Evolutionary conservation across 1,140 invertebrate genomes (phyloP).

Genomic region (Nilaparvata lugens): DNA sequence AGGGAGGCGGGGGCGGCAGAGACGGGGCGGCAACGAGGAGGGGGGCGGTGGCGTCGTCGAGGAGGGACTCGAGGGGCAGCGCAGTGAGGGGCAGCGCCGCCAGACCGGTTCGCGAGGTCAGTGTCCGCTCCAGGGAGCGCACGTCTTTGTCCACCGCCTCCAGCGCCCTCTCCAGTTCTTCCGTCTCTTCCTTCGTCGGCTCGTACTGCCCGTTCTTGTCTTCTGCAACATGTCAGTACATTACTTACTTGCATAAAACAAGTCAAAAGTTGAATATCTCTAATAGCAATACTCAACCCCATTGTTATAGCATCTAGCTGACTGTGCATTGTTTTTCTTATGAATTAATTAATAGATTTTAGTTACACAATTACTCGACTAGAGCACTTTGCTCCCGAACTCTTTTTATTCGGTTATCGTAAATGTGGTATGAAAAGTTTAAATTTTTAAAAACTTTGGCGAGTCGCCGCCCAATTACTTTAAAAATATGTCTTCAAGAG

Average conservation of each 20-base stretch:
- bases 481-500: too few relatives aligned
- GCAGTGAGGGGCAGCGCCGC: constrained; percentile 13
- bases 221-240: constrained; percentile 42
- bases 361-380: too few relatives aligned
- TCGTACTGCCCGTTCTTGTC: constrained; percentile 61
- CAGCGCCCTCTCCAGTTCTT: constrained; percentile 71
- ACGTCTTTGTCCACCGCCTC: constrained; percentile 72
- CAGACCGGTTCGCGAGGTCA: constrained; percentile 9
- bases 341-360: too few relatives aligned
- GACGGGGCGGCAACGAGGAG: constrained; percentile 1
- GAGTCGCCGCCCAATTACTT: too few relatives aligned
- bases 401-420: not conserved
- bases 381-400: too few relatives aligned
- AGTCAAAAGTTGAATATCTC: too few relatives aligned
- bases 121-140: constrained; percentile 44
- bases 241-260: too few relatives aligned
- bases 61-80: constrained; percentile 18
- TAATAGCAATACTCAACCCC: too few relatives aligned
- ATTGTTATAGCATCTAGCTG: too few relatives aligned
- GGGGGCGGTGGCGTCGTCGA: constrained; percentile 12
- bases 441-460: too few relatives aligned
- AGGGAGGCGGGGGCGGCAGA: constrained; percentile 8
- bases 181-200: constrained; percentile 66
- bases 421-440: too few relatives aligned
- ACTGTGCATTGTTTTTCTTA: too few relatives aligned